Percentiles rank a stretch among this genome's conserved stretches.
These are phyloP conservation scores for Cephus pygmeus DNA, from an alignment of 2,888 invertebrate genomes.

Conservation along the genomic window DNA sequence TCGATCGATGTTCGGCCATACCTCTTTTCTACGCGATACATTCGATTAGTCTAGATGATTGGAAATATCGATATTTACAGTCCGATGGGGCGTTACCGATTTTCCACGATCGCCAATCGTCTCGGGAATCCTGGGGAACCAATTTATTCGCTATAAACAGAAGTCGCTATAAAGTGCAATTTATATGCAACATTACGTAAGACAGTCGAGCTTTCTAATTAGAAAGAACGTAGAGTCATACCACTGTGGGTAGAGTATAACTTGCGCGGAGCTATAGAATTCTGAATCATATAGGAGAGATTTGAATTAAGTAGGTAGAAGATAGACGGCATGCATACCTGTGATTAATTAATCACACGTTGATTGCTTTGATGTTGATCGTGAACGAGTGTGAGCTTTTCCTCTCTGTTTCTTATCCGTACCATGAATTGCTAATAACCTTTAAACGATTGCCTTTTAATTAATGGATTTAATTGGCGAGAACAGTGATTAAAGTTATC, in stretches of 20 bases:
- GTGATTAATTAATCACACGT: background rate
- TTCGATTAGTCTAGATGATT: background rate
- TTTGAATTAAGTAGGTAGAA: background rate
- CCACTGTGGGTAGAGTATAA: background rate
- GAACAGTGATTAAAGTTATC: background rate
- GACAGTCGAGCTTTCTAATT: slow-evolving; percentile 19
- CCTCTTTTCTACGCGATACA: background rate
- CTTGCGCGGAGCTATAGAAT: background rate
- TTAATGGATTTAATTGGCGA: background rate
- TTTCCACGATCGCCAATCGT: background rate
- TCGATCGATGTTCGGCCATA: background rate
- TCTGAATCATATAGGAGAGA: background rate
- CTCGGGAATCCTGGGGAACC: background rate
- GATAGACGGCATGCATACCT: background rate
- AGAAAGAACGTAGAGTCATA: slow-evolving; percentile 11
- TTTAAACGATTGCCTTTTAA: background rate
- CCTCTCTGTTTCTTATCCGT: background rate
- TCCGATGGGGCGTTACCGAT: background rate
- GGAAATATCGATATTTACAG: background rate
- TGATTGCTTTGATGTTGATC: background rate
- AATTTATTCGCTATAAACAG: background rate
- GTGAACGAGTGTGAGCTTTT: background rate
- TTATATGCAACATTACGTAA: background rate
- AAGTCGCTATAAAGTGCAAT: background rate
- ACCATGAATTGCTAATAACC: background rate